phyloP scores from a whole-genome alignment of 2,888 invertebrate species.

The Priocnemis perturbator region DNA sequence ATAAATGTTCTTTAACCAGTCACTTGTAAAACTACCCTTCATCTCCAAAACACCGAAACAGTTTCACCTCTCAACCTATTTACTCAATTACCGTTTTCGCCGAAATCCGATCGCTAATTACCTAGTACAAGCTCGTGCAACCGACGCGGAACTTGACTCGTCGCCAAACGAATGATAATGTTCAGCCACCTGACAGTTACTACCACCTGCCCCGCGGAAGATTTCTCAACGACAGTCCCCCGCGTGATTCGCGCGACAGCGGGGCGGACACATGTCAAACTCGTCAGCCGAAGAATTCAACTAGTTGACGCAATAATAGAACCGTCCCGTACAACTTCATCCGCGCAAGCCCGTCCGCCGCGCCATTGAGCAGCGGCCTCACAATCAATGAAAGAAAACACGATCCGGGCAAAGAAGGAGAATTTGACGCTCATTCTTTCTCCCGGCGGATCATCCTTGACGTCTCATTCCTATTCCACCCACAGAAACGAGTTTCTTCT shows the following conservation, averaged over 20 bases:
- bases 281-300: too few relatives aligned
- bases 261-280: too few relatives aligned
- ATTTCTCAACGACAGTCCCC: too few relatives aligned
- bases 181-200: background rate
- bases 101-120: background rate
- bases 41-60: too few relatives aligned
- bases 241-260: too few relatives aligned
- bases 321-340: constrained; percentile 17
- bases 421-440: background rate
- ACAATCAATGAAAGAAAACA: constrained; percentile 28
- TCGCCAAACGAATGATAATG: constrained; percentile 6
- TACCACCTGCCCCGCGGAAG: too few relatives aligned
- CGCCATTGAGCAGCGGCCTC: background rate
- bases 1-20: too few relatives aligned
- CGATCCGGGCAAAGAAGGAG: too few relatives aligned
- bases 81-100: background rate
- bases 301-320: too few relatives aligned
- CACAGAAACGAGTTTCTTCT: constrained; percentile 50
- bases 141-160: constrained; percentile 14
- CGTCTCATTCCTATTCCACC: constrained; percentile 52
- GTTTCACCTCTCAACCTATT: too few relatives aligned
- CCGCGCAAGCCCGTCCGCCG: constrained; percentile 1
- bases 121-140: background rate
- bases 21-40: too few relatives aligned
- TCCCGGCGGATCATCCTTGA: constrained; percentile 32